These are phyloP conservation scores for Syngnathus scovelli DNA, from an alignment of 2,113 vertebrate species.

Conservation along the genomic window DNA sequence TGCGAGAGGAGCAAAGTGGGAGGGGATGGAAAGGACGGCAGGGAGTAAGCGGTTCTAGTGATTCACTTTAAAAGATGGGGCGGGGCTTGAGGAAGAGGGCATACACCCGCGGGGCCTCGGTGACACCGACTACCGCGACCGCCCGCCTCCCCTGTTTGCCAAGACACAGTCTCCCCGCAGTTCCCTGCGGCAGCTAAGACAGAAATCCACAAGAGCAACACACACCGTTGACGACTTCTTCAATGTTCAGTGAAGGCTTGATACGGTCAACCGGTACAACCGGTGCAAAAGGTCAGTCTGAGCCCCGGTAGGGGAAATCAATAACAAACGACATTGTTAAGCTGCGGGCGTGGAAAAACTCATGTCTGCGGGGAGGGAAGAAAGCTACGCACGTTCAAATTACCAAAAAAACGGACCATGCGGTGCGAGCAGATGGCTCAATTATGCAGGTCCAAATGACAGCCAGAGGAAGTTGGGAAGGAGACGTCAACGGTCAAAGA, in stretches of 20 bases:
- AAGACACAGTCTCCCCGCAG: conserved; percentile 1
- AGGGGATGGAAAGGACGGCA: conserved; percentile 30
- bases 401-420: conserved; percentile 12
- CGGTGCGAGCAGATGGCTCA: conserved; percentile 57
- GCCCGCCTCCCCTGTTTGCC: neutral
- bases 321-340: conserved; percentile 44
- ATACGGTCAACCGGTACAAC: too few relatives aligned
- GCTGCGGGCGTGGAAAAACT: conserved; percentile 20
- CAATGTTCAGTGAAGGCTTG: too few relatives aligned
- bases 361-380: conserved; percentile 45
- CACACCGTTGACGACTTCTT: too few relatives aligned
- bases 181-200: conserved; percentile 25
- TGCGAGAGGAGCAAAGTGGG: conserved; percentile 34
- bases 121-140: conserved; percentile 35
- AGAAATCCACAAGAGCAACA: conserved; percentile 27
- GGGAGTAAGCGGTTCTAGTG: conserved; percentile 38
- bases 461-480: conserved; percentile 36
- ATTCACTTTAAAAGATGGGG: conserved; percentile 46
- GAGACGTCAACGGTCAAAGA: conserved; percentile 26
- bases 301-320: conserved; percentile 19
- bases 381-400: conserved; percentile 58
- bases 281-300: too few relatives aligned
- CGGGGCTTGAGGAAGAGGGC: conserved; percentile 19
- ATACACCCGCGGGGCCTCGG: conserved; percentile 18
- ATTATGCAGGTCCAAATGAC: conserved; percentile 58